Conservation (phyloP, 2,888 invertebrate species). For the Euplagia quadripunctaria region DNA sequence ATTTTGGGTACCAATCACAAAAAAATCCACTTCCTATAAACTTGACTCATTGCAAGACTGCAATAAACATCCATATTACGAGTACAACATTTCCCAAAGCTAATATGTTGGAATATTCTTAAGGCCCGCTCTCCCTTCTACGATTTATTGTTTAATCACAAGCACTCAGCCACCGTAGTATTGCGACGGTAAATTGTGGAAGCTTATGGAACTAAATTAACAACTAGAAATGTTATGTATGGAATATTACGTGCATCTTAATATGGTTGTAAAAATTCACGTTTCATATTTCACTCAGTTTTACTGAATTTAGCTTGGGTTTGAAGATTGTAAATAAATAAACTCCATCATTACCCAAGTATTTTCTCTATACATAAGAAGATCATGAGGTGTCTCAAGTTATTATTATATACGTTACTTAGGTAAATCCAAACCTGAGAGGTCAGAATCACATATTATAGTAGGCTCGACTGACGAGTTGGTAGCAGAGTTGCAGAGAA, state of each 20-base stretch:
- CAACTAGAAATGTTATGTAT: slow-evolving; percentile 32
- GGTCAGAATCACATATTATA: no score
- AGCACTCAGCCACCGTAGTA: slow-evolving; percentile 78
- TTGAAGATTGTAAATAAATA: no score
- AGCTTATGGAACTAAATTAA: slow-evolving; percentile 48
- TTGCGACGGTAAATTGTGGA: slow-evolving; percentile 81
- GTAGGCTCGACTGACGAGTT: no score
- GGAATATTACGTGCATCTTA: neutral
- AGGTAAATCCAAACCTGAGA: no score
- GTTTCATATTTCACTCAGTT: no score
- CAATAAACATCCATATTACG: slow-evolving; percentile 35
- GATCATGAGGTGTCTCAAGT: no score
- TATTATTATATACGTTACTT: no score
- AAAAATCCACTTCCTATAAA: slow-evolving; percentile 15
- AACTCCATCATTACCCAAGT: no score
- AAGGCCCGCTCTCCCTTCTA: slow-evolving; percentile 57
- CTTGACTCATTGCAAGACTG: slow-evolving; percentile 2
- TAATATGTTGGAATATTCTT: slow-evolving; percentile 59
- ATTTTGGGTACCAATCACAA: neutral
- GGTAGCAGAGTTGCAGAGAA: no score
- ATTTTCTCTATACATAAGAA: no score
- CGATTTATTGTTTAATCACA: slow-evolving; percentile 85
- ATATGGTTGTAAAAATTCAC: neutral
- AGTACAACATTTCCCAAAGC: slow-evolving; percentile 51
- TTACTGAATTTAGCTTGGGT: no score